Conservation (phyloP, 2,797 vertebrate species). For the Carcharodon carcharias region DNA sequence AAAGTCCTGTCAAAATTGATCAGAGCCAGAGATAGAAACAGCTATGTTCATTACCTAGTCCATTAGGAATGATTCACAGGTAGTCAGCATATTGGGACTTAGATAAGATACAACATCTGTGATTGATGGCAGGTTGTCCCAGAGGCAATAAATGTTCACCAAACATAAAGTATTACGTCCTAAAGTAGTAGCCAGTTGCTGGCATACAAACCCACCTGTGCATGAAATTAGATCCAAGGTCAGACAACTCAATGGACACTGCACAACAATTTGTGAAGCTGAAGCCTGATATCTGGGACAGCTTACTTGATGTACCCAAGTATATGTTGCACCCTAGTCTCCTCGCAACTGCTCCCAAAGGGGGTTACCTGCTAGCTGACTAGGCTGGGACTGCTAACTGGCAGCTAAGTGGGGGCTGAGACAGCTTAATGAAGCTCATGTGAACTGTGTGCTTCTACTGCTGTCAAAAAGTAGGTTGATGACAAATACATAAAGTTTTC, state of each 20-base stretch:
- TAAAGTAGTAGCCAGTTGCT: background rate
- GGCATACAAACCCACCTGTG: background rate
- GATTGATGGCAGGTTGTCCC: background rate
- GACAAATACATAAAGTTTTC: background rate
- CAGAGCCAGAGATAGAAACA: background rate
- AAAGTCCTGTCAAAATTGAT: background rate
- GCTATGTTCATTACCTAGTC: background rate
- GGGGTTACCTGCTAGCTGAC: background rate
- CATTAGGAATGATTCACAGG: background rate
- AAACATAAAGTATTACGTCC: background rate
- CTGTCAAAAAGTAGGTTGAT: background rate
- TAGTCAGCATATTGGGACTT: background rate
- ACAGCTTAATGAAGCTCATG: background rate
- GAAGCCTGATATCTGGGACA: background rate
- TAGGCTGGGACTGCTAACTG: background rate
- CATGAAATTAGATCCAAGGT: background rate
- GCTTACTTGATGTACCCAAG: background rate
- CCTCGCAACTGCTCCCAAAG: background rate
- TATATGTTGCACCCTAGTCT: background rate
- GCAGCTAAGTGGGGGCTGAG: background rate
- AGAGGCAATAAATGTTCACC: background rate
- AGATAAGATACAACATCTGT: background rate
- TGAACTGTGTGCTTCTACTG: background rate
- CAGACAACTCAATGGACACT: background rate
- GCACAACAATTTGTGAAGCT: background rate